These are phyloP conservation scores for Pholis gunnellus DNA, from an alignment of 2,113 vertebrate genomes.

Conservation along the genomic window DNA sequence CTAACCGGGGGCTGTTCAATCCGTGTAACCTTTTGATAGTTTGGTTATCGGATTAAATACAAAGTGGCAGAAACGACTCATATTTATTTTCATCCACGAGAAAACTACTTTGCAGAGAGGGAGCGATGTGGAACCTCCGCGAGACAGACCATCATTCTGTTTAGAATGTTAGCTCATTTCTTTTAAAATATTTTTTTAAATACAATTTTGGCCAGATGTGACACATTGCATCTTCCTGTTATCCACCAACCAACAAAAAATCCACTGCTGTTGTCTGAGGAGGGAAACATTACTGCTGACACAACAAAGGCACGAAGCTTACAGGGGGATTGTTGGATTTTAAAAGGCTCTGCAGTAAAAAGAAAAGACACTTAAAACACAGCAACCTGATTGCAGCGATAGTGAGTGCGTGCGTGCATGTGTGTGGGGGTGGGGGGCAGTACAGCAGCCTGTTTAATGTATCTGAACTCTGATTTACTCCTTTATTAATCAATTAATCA, in stretches of 20 bases:
- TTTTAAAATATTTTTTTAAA: not conserved
- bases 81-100: not conserved
- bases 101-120: too few species aligned
- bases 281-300: constrained; percentile 45
- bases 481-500: not conserved
- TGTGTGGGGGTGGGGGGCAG: not conserved
- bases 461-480: not conserved
- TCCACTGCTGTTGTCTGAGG: constrained; percentile 6
- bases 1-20: too few species aligned
- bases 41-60: not conserved
- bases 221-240: not conserved
- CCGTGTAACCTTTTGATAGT: too few species aligned
- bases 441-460: not conserved
- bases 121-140: too few species aligned
- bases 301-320: constrained; percentile 54
- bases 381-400: constrained; percentile 26
- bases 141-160: not conserved
- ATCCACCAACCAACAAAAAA: constrained; percentile 1
- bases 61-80: not conserved
- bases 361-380: constrained; percentile 34
- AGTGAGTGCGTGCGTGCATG: too few species aligned
- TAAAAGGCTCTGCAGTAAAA: constrained; percentile 43
- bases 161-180: not conserved
- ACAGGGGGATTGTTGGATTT: constrained; percentile 52
- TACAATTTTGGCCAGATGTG: not conserved